Base-by-base conservation (phyloP, 2,113 vertebrate species). In the Archocentrus centrarchus region DNA sequence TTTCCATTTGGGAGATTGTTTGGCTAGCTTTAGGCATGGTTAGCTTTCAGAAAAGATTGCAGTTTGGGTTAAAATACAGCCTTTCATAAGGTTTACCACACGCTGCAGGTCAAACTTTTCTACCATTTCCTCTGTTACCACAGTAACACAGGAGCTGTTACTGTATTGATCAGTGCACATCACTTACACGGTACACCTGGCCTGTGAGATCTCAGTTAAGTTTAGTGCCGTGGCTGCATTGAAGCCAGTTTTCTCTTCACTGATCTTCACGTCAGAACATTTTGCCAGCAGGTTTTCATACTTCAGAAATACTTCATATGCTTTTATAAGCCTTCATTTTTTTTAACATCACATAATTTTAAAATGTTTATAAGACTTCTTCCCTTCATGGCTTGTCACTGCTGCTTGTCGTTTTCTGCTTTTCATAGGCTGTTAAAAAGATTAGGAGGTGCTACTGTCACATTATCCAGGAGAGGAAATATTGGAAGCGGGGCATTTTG, bases 371-470 rank as follows among this genome's bases (percentile, higher is more conserved):
- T 75, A 79, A 63, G 50, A 3, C 59, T 30, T 78, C 18, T 53
- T 80, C 77, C 63, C 59, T 76, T 32, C n/a, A 66, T 77, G 82
- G 59, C 68, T n/a, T 73, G 81, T 88, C 82, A 15, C 77, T 85
- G 79, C 80, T 47, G 50, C 24, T 24, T 75, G 62, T 61, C 66
- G 64, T 66, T 44, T 6, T 6, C 57, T 59, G 79, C 64, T 77
- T 87, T 79, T 87, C 78, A 61, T 47, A 53, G 44, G 53, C 53
- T 81, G 70, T 84, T 84, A 61, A 73, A 66, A 70, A 60, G 22
- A 88, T 77, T 20, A 61, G 37, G 37, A 58, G 8, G 22, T 14
- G 37, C 82, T 63, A 44, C 73, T 79, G 84, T 86, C 79, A 70
- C 24, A 75, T 20, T 60, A 79, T 79, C 13, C 22, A 7, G 80